Percentiles rank a stretch among this genome's conserved stretches.
Conservation (phyloP, 2,113 vertebrate species). For the Thinocorus orbignyianus region DNA sequence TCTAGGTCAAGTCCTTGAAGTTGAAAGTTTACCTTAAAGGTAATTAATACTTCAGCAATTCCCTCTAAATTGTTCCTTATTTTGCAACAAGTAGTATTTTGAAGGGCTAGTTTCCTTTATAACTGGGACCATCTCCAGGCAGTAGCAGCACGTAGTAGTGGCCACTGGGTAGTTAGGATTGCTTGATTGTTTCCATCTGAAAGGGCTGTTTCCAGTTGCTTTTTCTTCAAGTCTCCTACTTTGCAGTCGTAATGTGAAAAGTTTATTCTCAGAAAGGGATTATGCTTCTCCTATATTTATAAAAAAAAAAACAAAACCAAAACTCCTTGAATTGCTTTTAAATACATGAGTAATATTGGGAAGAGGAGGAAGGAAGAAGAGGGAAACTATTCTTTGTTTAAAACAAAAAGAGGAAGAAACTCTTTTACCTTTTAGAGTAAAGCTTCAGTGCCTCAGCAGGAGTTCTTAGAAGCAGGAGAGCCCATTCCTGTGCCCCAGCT, state of each 20-base stretch:
- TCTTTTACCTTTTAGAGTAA: not conserved
- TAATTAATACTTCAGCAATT: not conserved
- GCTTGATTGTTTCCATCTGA: not conserved
- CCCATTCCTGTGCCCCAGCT: not conserved
- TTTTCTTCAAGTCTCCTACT: not conserved
- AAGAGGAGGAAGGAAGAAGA: not conserved
- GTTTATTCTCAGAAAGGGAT: not conserved
- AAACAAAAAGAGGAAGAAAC: not conserved
- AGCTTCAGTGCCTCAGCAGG: not conserved
- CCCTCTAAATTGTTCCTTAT: not conserved
- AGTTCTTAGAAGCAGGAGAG: constrained; percentile 5
- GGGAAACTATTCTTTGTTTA: not conserved
- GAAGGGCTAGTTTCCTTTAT: not conserved
- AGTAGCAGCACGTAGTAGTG: not conserved
- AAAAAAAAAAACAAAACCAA: not conserved
- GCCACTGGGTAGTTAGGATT: not conserved
- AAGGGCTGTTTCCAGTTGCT: not conserved
- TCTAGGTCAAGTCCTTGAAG: not conserved
- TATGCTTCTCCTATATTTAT: not conserved
- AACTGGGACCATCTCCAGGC: not conserved
- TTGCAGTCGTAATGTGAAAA: not conserved
- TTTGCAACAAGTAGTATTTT: not conserved
- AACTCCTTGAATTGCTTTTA: not conserved
- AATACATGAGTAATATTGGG: not conserved
- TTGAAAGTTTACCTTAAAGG: not conserved